These are phyloP conservation scores for Eurosta solidaginis DNA, from an alignment of 1,140 invertebrate species.

Conservation along the genomic window DNA sequence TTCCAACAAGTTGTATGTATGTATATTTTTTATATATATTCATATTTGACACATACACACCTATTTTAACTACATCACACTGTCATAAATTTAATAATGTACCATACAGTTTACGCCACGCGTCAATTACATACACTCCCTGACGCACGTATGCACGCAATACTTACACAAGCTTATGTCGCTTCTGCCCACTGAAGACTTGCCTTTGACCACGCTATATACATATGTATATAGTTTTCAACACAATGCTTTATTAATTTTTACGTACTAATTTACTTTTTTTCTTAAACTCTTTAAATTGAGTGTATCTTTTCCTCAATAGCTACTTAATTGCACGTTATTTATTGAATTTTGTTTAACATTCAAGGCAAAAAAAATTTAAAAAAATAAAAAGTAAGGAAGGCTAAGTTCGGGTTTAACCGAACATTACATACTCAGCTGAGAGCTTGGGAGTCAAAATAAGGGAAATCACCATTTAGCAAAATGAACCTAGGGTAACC, in stretches of 20 bases:
- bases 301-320: neutral
- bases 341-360: slow-evolving; percentile 10
- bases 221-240: no score
- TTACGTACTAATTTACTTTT: neutral
- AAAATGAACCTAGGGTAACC: no score
- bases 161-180: neutral
- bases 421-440: no score
- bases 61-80: slow-evolving; percentile 4
- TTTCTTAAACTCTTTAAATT: neutral
- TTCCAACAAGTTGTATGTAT: slow-evolving; percentile 9
- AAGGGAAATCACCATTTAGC: no score
- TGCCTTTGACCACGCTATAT: neutral
- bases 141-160: neutral
- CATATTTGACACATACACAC: neutral
- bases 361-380: neutral
- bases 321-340: slow-evolving; percentile 11
- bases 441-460: no score
- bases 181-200: neutral
- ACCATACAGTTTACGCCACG: slow-evolving; percentile 13
- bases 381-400: neutral
- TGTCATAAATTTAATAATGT: slow-evolving; percentile 25
- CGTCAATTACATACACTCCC: slow-evolving; percentile 5
- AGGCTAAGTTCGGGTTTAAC: no score
- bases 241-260: slow-evolving; percentile 2
- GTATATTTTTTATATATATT: neutral